These are phyloP conservation scores for Merluccius polli DNA, from an alignment of 2,797 vertebrate genomes.

Conservation along the genomic window DNA sequence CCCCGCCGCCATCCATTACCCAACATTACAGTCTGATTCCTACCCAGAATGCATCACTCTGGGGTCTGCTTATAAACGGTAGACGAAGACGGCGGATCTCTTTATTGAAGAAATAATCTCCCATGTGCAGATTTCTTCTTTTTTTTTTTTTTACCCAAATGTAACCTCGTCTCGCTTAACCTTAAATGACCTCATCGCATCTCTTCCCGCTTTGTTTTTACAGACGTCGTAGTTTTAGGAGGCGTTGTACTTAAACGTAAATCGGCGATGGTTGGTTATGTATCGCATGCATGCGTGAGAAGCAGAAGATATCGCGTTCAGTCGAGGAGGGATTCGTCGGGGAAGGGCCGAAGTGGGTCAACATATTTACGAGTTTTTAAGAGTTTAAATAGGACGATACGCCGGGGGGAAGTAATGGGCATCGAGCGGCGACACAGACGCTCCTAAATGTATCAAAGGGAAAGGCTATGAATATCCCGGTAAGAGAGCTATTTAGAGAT, in stretches of 20 bases:
- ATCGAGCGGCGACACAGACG: background rate
- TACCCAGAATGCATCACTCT: background rate
- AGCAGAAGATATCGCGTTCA: background rate
- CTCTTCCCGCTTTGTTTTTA: too few relatives aligned
- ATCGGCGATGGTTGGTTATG: conserved; percentile 9
- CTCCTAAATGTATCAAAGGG: background rate
- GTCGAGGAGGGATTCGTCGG: too few relatives aligned
- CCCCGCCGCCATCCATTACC: background rate
- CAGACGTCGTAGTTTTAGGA: background rate
- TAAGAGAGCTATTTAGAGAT: background rate
- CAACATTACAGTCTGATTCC: background rate
- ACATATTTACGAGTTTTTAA: background rate
- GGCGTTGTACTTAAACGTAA: too few relatives aligned
- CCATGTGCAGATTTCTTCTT: background rate
- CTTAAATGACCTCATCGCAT: too few relatives aligned
- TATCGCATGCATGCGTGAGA: background rate
- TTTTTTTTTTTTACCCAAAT: conserved; percentile 57
- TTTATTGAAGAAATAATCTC: background rate
- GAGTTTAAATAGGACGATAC: background rate
- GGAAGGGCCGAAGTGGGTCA: background rate
- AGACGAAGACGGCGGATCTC: background rate
- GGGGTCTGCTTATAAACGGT: background rate
- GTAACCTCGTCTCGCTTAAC: background rate
- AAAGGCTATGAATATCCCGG: background rate
- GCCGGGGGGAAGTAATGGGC: background rate